phyloP scores from a whole-genome alignment of 2,797 vertebrate species.

The Buceros bicornis region DNA sequence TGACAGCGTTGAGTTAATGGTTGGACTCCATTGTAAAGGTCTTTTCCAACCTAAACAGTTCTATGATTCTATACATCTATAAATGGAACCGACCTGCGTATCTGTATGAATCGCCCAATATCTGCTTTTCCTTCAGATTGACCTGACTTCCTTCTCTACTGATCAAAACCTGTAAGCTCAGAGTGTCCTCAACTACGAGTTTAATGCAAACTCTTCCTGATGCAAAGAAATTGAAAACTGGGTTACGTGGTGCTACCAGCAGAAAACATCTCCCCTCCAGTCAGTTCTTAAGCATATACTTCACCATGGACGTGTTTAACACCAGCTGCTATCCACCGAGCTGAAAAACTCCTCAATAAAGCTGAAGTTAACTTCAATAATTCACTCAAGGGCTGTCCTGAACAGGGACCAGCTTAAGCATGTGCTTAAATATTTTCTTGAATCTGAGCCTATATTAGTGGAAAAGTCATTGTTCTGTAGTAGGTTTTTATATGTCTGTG shows the following conservation, averaged over 20 bases:
- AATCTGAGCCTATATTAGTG: conserved; percentile 37
- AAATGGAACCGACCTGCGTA: rapidly evolving
- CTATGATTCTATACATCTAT: not conserved
- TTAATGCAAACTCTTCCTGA: not conserved
- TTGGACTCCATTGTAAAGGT: not conserved
- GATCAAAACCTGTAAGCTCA: not conserved
- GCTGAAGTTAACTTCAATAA: not conserved
- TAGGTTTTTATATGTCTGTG: conserved; percentile 58
- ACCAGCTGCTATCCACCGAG: not conserved
- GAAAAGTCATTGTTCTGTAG: conserved; percentile 32
- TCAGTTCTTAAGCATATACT: not conserved
- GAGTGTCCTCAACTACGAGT: not conserved
- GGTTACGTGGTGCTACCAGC: not conserved
- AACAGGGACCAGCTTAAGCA: not conserved
- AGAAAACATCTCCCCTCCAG: not conserved
- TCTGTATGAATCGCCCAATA: not conserved
- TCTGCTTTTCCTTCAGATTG: not conserved
- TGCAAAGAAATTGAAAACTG: not conserved
- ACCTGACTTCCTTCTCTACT: not conserved
- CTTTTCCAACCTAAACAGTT: not conserved
- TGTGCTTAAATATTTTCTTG: conserved; percentile 52
- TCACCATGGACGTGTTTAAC: not conserved
- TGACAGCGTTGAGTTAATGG: not conserved
- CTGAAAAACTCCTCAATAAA: not conserved
- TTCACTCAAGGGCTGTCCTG: not conserved